Evolutionary conservation across 2,888 invertebrate genomes (phyloP), one percentile per base, ranked within the genome.

Genomic region (Steinernema carpocapsae): DNA sequence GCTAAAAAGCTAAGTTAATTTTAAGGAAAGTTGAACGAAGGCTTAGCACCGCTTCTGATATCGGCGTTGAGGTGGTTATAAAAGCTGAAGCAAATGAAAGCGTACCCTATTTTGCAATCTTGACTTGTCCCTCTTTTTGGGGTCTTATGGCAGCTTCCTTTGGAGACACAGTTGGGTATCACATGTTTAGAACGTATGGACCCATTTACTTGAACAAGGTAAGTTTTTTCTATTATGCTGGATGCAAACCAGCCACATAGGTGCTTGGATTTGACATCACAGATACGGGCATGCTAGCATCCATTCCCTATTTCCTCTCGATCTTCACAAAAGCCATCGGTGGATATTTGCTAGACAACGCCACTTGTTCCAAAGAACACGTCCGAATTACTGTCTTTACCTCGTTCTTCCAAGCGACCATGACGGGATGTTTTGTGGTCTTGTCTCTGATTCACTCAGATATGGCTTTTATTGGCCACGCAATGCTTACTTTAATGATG

Each of bases 191-290:
- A 22, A 22, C 24, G 10, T 52, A 52, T 22, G 52, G 52, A 19
- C 52, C 52, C 19, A 52, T 24, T 10, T 52, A 52, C 24, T 10
- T 52, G 4, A 52, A 52, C 52, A 52, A 52, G 52, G 52, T 52
- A 52, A 52, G 10, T 52, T 12, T 22, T 22, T 52, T 24, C 48
- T 7, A 3, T 3, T 19, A 14, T 3, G 2, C 4, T n/a, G 6
- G 19, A 7, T 48, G 17, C n/a, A 7, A 48, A 17, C 3, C 22
- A 2, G 3, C 24, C 19, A 10, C 22, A 10, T 22, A 52, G 52
- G 52, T 52, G 22, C 52, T 52, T 6, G 12, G 12, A 12, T 52
- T 22, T 12, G 52, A 52, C 19, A 24, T 52, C 22, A 22, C 12
- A 6, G 52, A 52, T 3, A 52, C 52, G 12, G 52, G 52, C 3